Base-by-base conservation (phyloP, 1,140 invertebrate species). In the Halictus rubicundus region DNA sequence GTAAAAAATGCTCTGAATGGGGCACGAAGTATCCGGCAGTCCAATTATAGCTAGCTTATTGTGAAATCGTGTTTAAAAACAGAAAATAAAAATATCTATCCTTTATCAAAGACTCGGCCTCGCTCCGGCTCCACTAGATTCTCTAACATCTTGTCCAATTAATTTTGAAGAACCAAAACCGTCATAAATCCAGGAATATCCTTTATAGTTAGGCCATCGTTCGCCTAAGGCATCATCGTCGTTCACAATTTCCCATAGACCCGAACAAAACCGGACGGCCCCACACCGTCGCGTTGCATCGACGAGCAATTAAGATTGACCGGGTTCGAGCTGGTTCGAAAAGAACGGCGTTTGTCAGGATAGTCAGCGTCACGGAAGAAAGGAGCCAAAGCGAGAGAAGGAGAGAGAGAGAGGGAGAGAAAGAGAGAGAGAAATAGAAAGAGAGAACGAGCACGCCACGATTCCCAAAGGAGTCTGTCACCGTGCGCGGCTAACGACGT, bases 361-460 rank as follows among this genome's bases (percentile, higher is more conserved):
- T 21, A 77, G 37, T n/a, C 68, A 71, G 9, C 68, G 75, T 71
- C 46, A 74, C 70, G 66, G 37, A 85, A 81, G 80, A 81, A 70
- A 78, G 68, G 21, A 65, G 9, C 57, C 25, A n/a, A 16, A 19
- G 14, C 2, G 66, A 37, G 32, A 27, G 39, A 42, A 9, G 42
- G 42, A 46, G 12, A 3, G 42, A 0, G 42, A 46, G 10, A 9
- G 39, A 42, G 8, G 8, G 39, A 42, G 8, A 46, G 42, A 46
- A 10, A 46, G 0, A 46, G 2, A 46, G 10, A 46, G 0, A 46
- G 9, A 46, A 14, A 46, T 1, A 46, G 42, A 46, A 14, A 46
- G 42, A 46, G 42, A 46, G 42, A 12, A 2, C 10, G 42, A 46
- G 9, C 2, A 14, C 10, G 42, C 0, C 14, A 27, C 23, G 61